These are phyloP conservation scores for Vidua macroura DNA, from an alignment of 2,113 vertebrate species.

Conservation along the genomic window DNA sequence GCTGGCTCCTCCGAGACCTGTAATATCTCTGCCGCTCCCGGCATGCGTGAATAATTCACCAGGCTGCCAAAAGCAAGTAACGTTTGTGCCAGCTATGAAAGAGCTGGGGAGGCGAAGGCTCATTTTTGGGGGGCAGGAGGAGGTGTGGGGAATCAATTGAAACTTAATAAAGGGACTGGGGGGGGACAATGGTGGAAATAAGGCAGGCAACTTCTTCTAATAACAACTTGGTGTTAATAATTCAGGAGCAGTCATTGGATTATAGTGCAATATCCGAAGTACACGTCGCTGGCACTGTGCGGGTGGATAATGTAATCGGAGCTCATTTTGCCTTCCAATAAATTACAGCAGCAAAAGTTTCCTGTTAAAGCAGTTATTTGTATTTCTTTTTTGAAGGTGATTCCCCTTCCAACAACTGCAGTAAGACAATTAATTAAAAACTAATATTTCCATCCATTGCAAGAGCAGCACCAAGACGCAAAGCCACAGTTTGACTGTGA, in stretches of 20 bases:
- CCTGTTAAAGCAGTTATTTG: slow-evolving; percentile 59
- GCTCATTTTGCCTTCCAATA: slow-evolving; percentile 71
- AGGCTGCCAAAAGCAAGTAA: slow-evolving; percentile 66
- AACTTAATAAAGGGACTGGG: slow-evolving; percentile 69
- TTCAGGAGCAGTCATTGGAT: slow-evolving; percentile 76
- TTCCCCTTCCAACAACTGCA: slow-evolving; percentile 40
- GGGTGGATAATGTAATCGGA: slow-evolving; percentile 75
- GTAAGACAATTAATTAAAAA: slow-evolving; percentile 71
- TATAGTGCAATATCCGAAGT: slow-evolving; percentile 74
- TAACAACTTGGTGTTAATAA: slow-evolving; percentile 74
- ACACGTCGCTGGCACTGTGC: slow-evolving; percentile 58
- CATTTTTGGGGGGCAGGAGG: slow-evolving; percentile 70
- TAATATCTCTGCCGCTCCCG: slow-evolving; percentile 61
- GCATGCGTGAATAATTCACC: slow-evolving; percentile 72
- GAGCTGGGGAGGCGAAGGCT: slow-evolving; percentile 31
- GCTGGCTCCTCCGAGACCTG: slow-evolving; percentile 27
- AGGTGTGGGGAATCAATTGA: slow-evolving; percentile 74
- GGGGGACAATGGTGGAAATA: slow-evolving; percentile 62
- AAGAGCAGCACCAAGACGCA: not conserved
- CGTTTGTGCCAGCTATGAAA: slow-evolving; percentile 65
- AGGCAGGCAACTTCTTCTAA: slow-evolving; percentile 72
- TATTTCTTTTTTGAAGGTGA: slow-evolving; percentile 60
- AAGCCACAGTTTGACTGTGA: slow-evolving; percentile 26
- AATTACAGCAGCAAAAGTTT: slow-evolving; percentile 72
- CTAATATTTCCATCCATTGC: slow-evolving; percentile 55